phyloP scores from a whole-genome alignment of 2,888 invertebrate species.

The Cephus pulcher region DNA sequence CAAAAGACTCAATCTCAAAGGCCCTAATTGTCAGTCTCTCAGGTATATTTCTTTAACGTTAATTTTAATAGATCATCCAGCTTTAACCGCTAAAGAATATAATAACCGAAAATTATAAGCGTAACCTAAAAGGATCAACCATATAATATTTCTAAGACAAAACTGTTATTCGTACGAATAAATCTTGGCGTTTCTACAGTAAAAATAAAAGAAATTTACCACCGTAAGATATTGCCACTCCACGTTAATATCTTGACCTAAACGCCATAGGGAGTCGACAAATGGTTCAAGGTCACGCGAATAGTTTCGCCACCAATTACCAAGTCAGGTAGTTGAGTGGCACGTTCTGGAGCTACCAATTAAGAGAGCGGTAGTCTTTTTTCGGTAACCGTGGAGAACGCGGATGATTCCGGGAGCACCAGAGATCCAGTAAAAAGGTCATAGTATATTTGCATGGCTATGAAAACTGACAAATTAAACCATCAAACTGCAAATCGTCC shows the following conservation, averaged over 20 bases:
- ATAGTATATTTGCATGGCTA: not conserved
- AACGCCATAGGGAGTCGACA: not conserved
- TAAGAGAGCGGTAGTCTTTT: not conserved
- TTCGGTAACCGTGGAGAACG: not conserved
- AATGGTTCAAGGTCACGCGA: not conserved
- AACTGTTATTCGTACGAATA: not conserved
- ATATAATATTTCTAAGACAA: not conserved
- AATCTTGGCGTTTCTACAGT: not conserved
- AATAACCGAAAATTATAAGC: not conserved
- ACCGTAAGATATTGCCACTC: not conserved
- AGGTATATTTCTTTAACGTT: not conserved
- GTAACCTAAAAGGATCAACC: not conserved
- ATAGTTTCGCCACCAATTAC: not conserved
- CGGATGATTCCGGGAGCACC: not conserved
- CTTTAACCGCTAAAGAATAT: not conserved
- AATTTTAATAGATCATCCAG: not conserved
- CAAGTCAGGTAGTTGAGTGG: not conserved
- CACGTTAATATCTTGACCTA: not conserved
- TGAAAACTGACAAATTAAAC: not conserved
- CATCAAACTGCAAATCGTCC: not conserved
- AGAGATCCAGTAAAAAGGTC: not conserved
- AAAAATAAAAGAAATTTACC: not conserved
- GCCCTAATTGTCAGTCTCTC: not conserved
- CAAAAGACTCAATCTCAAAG: not conserved
- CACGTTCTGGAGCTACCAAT: not conserved